Base-by-base conservation (phyloP, 2,888 invertebrate species). In the Drosophila hamatofila region DNA sequence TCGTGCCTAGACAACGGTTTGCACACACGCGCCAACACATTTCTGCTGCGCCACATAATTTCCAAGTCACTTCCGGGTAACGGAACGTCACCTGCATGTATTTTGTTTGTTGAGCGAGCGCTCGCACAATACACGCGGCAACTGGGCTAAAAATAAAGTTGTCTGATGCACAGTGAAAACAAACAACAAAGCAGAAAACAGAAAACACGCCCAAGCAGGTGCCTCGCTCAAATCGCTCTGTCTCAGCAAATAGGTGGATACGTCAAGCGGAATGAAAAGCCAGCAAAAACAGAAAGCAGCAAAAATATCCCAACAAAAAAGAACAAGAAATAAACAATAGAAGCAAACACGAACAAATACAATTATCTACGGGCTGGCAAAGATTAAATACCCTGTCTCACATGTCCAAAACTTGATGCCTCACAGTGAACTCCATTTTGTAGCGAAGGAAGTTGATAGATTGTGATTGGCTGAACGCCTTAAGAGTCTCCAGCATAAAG, bases 1-100 rank as follows among this genome's bases (percentile, higher is more conserved):
- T 8, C 16, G 9, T n/a, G 46, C 9, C 16, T 11, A 18, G 18
- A 21, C 42, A 25, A 27, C 39, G 18, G 52, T 42, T 27, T 35
- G 44, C 14, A 25, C 27, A 30, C 44, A 11, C 18, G 8, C 33
- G 23, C 27, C 16, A 6, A n/a, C 23, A 30, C 21, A 55, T 35
- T 37, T 16, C 16, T n/a, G 46, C 44, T 23, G 23, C 44, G 23
- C 33, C 58, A 59, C 39, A 83, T 62, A 35, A 64, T 55, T 67
- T 51, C 44, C 81, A 59, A 56, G 64, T 42, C 54, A 58, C 67
- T 73, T 70, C 67, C 74, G 64, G 42, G 25, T 27, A 61, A 63
- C 57, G 44, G 25, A 58, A 65, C 60, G 58, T 66, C 60, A 64
- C 37, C 52, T 51, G 48, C 42, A 56, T 51, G 48, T 16, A 21